Evolutionary conservation across 1,140 invertebrate genomes (phyloP), one percentile per base, ranked within the genome.

Genomic region (Papilio machaon): DNA sequence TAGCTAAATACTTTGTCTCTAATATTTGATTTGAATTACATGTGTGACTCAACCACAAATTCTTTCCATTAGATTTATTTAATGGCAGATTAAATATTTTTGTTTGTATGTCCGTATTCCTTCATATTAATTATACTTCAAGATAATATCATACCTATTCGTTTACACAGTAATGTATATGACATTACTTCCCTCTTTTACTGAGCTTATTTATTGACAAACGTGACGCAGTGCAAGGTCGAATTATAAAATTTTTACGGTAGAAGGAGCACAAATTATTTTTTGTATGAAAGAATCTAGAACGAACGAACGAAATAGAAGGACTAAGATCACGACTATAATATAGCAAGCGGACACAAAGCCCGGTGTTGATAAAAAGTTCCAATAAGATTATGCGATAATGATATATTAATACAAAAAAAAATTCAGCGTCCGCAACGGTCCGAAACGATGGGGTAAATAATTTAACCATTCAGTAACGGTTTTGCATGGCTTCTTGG

Each of bases 371-470:
- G 17, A 70, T 38, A 54, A 17, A 6, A 17, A 35, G 64, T 17
- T 70, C 8, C 7, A 23, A 64, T 30, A 30, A 23, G 60, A 70
- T 10, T 15, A 35, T 5, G 2, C 35, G 52, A 54, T n/a, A 54
- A 54, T 54, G 52, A 17, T 7, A 19, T 15, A 15, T 15, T 70
- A 30, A 30, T 30, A n/a, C n/a, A n/a, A 30, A 30, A 30, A 30
- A 30, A 30, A 15, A 70, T 11, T 19, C 30, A 5, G 23, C 54
- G 11, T 35, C 19, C 9, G 75, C 75, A 77, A 77, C 75, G 35
- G 75, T 38, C 52, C 49, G 75, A 60, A 78, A 78, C 52, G 75
- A 7, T 17, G 54, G 75, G 75, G 49, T 38, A 78, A 78, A 78
- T 78, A 78, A 78, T 78, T 58, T 78, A 78, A 35, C 64, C 30